Percentiles rank a stretch among this genome's conserved stretches.
These are phyloP conservation scores for Epizoanthus scotinus DNA, from an alignment of 92 coral and sea anemone genomes.

Conservation along the genomic window DNA sequence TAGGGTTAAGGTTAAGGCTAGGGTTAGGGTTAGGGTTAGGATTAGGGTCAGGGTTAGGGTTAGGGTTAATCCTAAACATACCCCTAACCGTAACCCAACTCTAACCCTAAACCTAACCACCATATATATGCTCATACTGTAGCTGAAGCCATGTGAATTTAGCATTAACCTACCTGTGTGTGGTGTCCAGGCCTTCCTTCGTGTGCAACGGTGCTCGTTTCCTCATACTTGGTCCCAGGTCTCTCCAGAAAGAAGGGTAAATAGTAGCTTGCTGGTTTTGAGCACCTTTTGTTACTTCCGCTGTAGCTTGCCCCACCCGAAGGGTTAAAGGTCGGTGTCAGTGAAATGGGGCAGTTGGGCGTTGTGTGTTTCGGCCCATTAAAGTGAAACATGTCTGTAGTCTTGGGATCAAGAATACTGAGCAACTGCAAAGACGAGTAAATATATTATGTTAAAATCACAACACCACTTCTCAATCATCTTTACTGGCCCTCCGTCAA, in stretches of 20 bases:
- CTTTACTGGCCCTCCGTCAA: no score
- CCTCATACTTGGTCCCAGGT: slow-evolving; percentile 73
- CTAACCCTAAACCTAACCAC: no score
- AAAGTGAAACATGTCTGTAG: slow-evolving; percentile 79
- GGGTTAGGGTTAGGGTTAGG: no score
- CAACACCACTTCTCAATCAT: no score
- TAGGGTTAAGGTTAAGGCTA: no score
- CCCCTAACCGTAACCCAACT: no score
- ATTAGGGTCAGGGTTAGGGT: no score
- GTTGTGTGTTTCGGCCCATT: slow-evolving; percentile 85
- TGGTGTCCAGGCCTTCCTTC: slow-evolving; percentile 99
- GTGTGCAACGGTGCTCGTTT: slow-evolving; percentile 72
- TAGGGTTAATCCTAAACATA: no score
- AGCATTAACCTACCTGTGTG: slow-evolving; percentile 83
- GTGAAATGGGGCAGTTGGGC: slow-evolving; percentile 82
- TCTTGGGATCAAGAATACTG: slow-evolving; percentile 84
- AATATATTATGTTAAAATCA: no score
- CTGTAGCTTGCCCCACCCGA: slow-evolving; percentile 70
- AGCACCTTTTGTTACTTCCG: slow-evolving; percentile 44
- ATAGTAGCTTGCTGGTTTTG: slow-evolving; percentile 55
- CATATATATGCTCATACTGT: no score
- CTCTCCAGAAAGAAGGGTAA: slow-evolving; percentile 77
- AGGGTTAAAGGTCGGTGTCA: slow-evolving; percentile 82
- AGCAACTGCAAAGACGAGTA: slow-evolving; percentile 52
- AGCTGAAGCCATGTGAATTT: no score